Conservation (phyloP, 1,140 invertebrate species). For the Magallana gigas region DNA sequence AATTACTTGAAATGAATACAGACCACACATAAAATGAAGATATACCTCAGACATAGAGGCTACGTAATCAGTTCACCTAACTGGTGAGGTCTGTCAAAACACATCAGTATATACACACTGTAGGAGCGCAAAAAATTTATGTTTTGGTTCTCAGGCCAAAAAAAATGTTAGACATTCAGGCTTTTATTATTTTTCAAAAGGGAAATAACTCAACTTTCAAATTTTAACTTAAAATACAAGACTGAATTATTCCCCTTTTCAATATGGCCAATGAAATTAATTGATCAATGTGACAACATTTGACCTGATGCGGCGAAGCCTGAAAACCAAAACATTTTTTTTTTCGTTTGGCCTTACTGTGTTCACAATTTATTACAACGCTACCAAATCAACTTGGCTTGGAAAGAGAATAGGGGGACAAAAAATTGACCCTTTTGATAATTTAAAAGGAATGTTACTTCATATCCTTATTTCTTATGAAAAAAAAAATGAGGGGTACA, state of each 20-base stretch:
- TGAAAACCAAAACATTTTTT: no score
- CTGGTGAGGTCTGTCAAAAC: slow-evolving; percentile 6
- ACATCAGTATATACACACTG: neutral
- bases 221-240: no score
- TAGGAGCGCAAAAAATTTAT: no score
- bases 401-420: neutral
- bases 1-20: slow-evolving; percentile 9
- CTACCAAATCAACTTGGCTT: slow-evolving; percentile 7
- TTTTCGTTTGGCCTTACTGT: neutral
- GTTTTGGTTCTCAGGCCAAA: no score
- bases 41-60: slow-evolving; percentile 21
- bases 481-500: no score
- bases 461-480: neutral
- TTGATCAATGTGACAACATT: no score
- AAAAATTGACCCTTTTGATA: neutral
- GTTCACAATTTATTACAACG: neutral
- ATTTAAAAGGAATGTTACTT: slow-evolving; percentile 2
- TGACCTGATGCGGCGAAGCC: no score
- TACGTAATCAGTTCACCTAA: slow-evolving; percentile 24
- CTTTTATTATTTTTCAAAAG: no score
- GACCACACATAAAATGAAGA: slow-evolving; percentile 9
- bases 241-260: no score
- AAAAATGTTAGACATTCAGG: no score
- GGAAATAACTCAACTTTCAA: no score
- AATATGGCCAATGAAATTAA: no score